Evolutionary conservation across 2,797 vertebrate genomes (phyloP).

Genomic region (Anguilla obscura): DNA sequence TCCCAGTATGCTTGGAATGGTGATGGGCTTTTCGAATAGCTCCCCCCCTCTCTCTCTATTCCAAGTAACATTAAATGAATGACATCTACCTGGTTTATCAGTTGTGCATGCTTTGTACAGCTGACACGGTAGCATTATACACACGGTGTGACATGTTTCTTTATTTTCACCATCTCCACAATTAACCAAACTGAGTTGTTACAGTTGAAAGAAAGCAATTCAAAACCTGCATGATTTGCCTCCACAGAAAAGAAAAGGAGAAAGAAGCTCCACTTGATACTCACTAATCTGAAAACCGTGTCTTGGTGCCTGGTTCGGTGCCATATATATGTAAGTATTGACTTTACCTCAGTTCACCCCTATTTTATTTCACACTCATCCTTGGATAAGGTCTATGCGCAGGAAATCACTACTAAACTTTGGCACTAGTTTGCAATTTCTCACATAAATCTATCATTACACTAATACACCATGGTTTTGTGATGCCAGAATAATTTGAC

Average conservation of each 20-base stretch:
- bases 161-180: neutral
- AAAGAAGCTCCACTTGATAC: neutral
- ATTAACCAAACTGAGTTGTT: neutral
- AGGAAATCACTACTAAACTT: neutral
- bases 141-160: neutral
- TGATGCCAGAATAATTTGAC: no score
- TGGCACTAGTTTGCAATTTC: no score
- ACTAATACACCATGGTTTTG: no score
- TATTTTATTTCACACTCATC: neutral
- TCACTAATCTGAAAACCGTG: neutral
- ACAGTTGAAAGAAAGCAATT: neutral
- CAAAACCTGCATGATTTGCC: neutral
- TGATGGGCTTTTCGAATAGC: no score
- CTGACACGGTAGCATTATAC: neutral
- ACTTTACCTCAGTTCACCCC: neutral
- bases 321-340: constrained; percentile 2
- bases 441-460: no score
- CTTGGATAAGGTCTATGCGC: neutral
- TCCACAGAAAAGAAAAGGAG: neutral
- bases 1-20: no score
- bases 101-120: neutral
- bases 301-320: neutral
- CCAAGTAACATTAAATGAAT: neutral
- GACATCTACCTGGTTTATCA: neutral
- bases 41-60: no score